Base-by-base conservation (phyloP, 2,888 invertebrate species). In the Drosophila incognita region DNA sequence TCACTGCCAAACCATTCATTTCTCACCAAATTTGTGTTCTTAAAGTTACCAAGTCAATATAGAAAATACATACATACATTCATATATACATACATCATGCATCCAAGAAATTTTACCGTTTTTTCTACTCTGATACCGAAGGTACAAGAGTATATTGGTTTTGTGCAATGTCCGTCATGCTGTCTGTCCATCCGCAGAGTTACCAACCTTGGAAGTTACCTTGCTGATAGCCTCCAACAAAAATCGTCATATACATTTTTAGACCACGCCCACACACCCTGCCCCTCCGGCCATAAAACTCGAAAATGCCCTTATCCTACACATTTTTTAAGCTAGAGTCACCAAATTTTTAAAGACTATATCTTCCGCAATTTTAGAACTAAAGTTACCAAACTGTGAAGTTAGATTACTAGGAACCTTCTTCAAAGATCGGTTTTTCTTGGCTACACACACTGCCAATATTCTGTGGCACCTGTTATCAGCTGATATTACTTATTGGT, bases 1-100 rank as follows among this genome's bases (percentile, higher is more conserved):
- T 49, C 74, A 74, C 74, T 74, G 74, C 74, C 74, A 74, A 74
- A 51, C 36, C 46, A 27, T 49, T 56, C 40, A 61, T 69, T 24
- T 54, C 27, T n/a, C 38, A 54, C 62, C 40, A 53, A 61, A 27
- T 18, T n/a, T 49, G 35, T 62, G 51, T 62, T 54, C 61, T 40
- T 31, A 8, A 48, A 42, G 10, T 33, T 31, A 58, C 10, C 42
- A 58, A 42, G 42, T 42, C 46, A 49, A 59, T 49, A 69, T 46
- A 53, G 40, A 31, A 29, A 38, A 52, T 46, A 35, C 18, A 18
- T 49, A 48, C 38, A 48, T 52, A 33, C n/a, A 54, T 52, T 51
- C n/a, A 57, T 46, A 58, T 38, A 53, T 52, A 31, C 38, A 62
- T 53, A 53, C 21, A 36, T 62, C 51, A 51, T 51, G 56, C 33